Conservation (phyloP, 2,797 vertebrate species). For the Jordanella pulchra region DNA sequence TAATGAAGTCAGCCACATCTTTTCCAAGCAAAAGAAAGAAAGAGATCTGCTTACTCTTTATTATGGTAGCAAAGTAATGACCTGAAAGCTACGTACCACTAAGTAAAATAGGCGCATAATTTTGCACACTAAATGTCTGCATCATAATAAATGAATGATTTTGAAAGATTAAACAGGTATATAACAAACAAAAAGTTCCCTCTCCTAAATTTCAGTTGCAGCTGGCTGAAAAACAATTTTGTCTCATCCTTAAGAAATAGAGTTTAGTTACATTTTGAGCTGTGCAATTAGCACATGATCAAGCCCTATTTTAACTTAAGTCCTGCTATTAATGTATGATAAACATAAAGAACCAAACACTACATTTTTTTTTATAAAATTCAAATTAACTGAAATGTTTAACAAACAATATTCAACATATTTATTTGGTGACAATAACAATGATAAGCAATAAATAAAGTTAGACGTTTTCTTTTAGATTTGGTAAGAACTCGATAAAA, state of each 20-base stretch:
- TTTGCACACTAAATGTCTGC: not conserved
- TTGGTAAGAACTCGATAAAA: not conserved
- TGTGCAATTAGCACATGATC: not conserved
- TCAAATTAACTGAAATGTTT: not conserved
- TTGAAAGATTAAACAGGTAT: not conserved
- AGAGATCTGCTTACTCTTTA: not conserved
- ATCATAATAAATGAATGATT: not conserved
- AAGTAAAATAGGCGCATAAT: not conserved
- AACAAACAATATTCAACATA: not conserved
- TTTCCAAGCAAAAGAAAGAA: not conserved
- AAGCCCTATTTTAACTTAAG: not conserved
- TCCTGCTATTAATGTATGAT: too few relatives aligned
- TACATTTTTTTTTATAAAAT: not conserved
- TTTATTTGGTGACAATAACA: not conserved
- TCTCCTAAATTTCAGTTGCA: not conserved
- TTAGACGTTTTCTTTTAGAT: not conserved
- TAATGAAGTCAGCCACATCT: not conserved
- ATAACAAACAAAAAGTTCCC: not conserved
- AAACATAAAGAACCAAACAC: not conserved
- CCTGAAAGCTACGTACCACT: not conserved
- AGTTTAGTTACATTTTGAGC: not conserved
- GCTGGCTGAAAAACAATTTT: not conserved
- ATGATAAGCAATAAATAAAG: not conserved
- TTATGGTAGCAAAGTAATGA: not conserved
- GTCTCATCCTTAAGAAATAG: not conserved